These are phyloP conservation scores for Hemichromis elongatus DNA, from an alignment of 2,113 vertebrate genomes.

Conservation along the genomic window DNA sequence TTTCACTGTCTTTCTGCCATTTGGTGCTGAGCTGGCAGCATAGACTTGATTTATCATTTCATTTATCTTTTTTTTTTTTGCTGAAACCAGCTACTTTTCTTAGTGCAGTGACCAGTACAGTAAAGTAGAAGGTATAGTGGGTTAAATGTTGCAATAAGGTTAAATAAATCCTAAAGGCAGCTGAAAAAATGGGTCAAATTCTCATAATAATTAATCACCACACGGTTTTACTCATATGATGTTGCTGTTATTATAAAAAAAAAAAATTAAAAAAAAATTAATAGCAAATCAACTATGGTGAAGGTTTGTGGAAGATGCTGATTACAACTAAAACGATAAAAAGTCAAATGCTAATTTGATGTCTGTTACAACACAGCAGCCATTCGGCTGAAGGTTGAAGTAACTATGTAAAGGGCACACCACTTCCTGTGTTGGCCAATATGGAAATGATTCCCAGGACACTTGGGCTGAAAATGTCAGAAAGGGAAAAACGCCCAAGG, in stretches of 20 bases:
- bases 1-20: background rate
- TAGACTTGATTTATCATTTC: background rate
- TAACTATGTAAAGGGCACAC: background rate
- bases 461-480: background rate
- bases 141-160: background rate
- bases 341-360: background rate
- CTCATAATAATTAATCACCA: background rate
- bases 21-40: background rate
- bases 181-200: background rate
- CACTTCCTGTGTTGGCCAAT: background rate
- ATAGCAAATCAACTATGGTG: background rate
- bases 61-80: background rate
- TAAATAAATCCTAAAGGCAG: background rate
- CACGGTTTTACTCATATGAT: fast-evolving
- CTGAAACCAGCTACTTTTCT: background rate
- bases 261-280: no score
- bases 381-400: background rate
- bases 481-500: background rate
- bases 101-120: background rate
- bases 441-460: background rate
- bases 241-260: background rate
- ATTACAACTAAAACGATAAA: background rate
- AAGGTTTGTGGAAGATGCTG: background rate
- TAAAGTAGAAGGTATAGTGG: background rate
- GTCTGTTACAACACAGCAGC: background rate